Base-by-base conservation (phyloP, 2,888 invertebrate genomes). In the Drosophila gaucha region DNA sequence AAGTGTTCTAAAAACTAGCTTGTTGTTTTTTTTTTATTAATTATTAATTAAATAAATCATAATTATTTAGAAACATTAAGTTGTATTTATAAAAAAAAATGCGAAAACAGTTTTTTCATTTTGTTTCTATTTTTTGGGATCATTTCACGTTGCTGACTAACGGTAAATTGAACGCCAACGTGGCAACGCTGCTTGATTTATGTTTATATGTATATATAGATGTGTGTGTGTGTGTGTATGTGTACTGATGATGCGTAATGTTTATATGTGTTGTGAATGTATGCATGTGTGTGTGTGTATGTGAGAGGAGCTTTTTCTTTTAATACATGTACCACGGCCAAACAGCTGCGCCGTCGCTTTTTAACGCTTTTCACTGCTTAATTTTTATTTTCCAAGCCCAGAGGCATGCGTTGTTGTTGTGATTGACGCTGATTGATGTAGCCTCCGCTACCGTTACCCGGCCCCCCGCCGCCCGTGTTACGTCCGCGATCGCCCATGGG, bases 331-430 rank as follows among this genome's bases (percentile, higher is more conserved):
- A 64, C 50, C 47, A 64, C 60, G 49, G 67, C 60, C 72, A 66
- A 77, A 65, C 66, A 68, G 67, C 68, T 67, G 66, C 57, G 59
- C 44, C 56, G 44, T 52, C 43, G 67, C 44, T 43, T 35, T 46
- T 31, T 41, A 26, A 39, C 55, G 57, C 35, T 57, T 39, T 49
- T 36, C 41, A 18, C 30, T 59, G 55, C 58, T 80, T 71, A 90
- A 72, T 90, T 89, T 77, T 90, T 90, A 55, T 89, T 90, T 65
- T 90, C 89, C 79, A 88, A 59, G 28, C 83, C 69, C 33, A 86
- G 67, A 28, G 85, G 87, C 68, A 87, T 55, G 43, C 85, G 86
- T 38, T 86, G 88, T 38, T 72, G 71, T 72, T 86, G 83, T 28
- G 78, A 64, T 57, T 74, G 89, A 20, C 76, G 86, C 50, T 87